Conservation (phyloP, 1,140 invertebrate genomes). For the Lordiphosa mommai region DNA sequence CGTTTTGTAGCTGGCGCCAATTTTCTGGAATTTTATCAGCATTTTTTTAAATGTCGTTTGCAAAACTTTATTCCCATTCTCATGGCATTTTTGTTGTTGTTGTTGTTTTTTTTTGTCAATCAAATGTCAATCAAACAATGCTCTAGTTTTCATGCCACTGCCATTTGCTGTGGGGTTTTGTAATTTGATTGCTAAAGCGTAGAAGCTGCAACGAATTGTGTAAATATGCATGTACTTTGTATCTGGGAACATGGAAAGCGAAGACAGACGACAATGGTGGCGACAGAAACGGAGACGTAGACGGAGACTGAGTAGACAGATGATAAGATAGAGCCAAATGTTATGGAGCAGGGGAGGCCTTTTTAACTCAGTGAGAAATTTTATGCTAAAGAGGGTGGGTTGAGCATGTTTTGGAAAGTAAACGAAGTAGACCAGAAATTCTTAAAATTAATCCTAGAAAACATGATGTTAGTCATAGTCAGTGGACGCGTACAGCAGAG, state of each 20-base stretch:
- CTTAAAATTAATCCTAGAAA: too few species aligned
- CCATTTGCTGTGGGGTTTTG: constrained; percentile 21
- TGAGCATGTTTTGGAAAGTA: too few species aligned
- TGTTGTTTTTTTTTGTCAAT: constrained; percentile 50
- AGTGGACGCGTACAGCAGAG: too few species aligned
- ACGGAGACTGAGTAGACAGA: not conserved
- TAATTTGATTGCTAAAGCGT: constrained; percentile 78
- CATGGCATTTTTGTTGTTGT: constrained; percentile 20
- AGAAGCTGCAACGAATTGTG: constrained; percentile 75
- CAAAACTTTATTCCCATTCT: constrained; percentile 21
- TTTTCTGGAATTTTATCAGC: constrained; percentile 66
- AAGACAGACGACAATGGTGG: constrained; percentile 27
- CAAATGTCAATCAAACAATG: constrained; percentile 75
- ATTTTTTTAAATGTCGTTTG: constrained; percentile 25
- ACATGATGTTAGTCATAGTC: too few species aligned
- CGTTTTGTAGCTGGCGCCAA: constrained; percentile 43
- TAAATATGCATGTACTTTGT: constrained; percentile 76
- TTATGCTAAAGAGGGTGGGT: too few species aligned
- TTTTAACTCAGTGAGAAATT: not conserved
- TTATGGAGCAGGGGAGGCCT: not conserved
- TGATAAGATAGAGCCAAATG: constrained; percentile 19
- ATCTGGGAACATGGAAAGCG: constrained; percentile 33
- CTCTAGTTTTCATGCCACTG: constrained; percentile 49
- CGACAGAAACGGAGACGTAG: constrained; percentile 3
- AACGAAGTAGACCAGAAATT: too few species aligned